Evolutionary conservation across 2,888 invertebrate genomes (phyloP), one percentile per base, ranked within the genome.

Genomic region (Chymomyza fuscimana): DNA sequence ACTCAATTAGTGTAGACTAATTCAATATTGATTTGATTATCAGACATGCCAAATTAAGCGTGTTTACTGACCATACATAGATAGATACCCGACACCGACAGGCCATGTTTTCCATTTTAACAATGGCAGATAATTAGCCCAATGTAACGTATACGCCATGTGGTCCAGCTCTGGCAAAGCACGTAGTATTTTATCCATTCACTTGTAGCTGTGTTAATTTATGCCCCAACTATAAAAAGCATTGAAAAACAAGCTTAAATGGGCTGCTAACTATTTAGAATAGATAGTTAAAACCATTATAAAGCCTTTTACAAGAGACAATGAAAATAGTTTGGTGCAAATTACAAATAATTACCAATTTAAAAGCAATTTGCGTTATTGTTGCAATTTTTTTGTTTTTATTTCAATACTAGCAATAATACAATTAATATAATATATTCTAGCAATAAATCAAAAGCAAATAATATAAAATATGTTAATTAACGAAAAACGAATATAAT

Each of bases 121-220:
- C 74, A 84, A 84, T 72, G 51, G 25, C 56, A 52, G 61, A 69
- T 63, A 81, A 84, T 81, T 67, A 75, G 67, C 54, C 40, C 40
- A 46, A 46, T 12, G 56, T 32, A 66, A 58, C 36, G n/a, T 50
- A 40, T 60, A 25, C 60, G 56, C 40, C 63, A 40, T 61, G 40
- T 63, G 22, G 22, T 40, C 3, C 40, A 46, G 40, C 40, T 4
- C 6, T 12, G 40, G 10, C 12, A 10, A 46, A 12, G 40, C 12
- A 46, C 40, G 12, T 46, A 12, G 32, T 25, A 19, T 19, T 19
- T 19, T 32, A 32, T 32, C 1, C 32, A 32, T 40, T 32, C 32
- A 40, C 4, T 2, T 46, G 40, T 46, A 1, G 12, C 12, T 58
- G 63, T 51, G 16, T 50, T 15, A 59, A 52, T 52, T 3, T n/a